Conservation (phyloP, 2,797 vertebrate species). For the Delichon dasypus region DNA sequence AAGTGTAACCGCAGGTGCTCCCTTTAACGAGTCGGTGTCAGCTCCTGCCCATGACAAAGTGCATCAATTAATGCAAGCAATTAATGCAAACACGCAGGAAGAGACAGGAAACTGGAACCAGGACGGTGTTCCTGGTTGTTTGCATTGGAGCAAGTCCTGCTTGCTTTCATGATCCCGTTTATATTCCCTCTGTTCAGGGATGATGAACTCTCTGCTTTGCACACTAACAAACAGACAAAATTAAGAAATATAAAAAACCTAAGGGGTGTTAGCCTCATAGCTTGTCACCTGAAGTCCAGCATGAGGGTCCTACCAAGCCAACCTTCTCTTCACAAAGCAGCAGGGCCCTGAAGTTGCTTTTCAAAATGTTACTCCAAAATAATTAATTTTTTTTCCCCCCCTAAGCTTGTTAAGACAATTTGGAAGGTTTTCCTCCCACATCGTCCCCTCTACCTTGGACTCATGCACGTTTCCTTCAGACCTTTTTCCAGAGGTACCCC, state of each 20-base stretch:
- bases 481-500: not conserved
- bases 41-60: not conserved
- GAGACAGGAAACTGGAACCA: not conserved
- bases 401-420: not conserved
- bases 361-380: not conserved
- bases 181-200: not conserved
- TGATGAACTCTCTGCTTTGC: not conserved
- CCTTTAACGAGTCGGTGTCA: not conserved
- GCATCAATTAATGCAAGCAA: not conserved
- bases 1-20: not conserved
- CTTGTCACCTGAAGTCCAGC: not conserved
- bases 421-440: not conserved
- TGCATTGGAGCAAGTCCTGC: not conserved
- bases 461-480: not conserved
- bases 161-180: not conserved
- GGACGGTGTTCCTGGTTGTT: not conserved
- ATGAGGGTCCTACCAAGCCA: not conserved
- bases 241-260: not conserved
- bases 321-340: not conserved
- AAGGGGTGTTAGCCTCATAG: not conserved
- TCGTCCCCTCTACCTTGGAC: rapidly evolving
- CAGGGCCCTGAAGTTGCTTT: not conserved
- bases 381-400: not conserved
- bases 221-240: not conserved
- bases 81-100: not conserved